Percentiles rank a stretch among this genome's conserved stretches.
phyloP scores from a whole-genome alignment of 2,797 vertebrate species.

The Hydrolagus colliei region DNA sequence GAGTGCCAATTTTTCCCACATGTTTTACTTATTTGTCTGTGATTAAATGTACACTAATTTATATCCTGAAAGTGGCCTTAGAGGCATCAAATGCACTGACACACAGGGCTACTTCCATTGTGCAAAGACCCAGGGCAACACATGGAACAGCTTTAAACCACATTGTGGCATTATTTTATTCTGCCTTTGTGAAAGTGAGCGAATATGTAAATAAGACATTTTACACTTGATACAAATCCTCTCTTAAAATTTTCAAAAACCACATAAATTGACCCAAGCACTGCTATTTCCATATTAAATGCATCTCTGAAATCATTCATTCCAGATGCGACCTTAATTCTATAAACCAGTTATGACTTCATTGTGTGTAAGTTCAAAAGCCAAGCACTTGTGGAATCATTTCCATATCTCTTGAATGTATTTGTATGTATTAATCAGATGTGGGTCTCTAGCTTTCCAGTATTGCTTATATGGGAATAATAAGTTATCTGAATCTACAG shows the following conservation, averaged over 20 bases:
- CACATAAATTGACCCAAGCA: background rate
- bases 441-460: background rate
- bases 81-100: slow-evolving; percentile 11
- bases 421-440: background rate
- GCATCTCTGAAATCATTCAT: background rate
- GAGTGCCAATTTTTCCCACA: slow-evolving; percentile 16
- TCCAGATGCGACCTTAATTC: background rate
- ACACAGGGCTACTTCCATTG: slow-evolving; percentile 2
- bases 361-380: background rate
- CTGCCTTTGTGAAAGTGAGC: background rate
- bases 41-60: slow-evolving; percentile 26
- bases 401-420: background rate
- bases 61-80: background rate
- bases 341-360: background rate
- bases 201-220: background rate
- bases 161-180: background rate
- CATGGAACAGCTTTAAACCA: background rate
- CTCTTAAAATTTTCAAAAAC: background rate
- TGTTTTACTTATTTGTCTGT: slow-evolving; percentile 2
- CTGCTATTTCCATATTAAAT: background rate
- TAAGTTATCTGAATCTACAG: slow-evolving; percentile 17
- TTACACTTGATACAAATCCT: background rate
- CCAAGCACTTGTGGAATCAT: slow-evolving; percentile 9
- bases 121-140: background rate
- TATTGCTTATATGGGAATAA: background rate